A percentile compares a stretch with the other conserved stretches of the same genome.
Conservation (phyloP, 2,113 vertebrate genomes). For the Pterophyllum scalare region DNA sequence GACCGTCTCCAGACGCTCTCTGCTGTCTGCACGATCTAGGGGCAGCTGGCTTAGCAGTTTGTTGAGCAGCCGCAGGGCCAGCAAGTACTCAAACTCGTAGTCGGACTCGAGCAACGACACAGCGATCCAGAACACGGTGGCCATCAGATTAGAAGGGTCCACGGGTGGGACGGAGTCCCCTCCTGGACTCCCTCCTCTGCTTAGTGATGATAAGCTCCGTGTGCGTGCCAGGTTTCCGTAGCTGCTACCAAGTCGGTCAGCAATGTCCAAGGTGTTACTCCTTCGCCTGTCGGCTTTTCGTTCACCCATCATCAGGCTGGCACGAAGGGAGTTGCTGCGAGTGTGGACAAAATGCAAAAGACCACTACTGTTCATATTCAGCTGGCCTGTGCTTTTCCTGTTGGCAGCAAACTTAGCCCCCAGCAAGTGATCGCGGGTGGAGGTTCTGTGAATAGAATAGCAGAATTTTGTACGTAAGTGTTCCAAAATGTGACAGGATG, state of each 20-base stretch:
- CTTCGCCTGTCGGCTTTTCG: conserved; percentile 88
- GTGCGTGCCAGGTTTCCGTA: conserved; percentile 94
- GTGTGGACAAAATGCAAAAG: conserved; percentile 84
- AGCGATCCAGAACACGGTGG: conserved; percentile 98
- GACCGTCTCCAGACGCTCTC: conserved; percentile 92
- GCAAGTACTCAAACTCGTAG: conserved; percentile 97
- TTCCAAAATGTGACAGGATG: not conserved
- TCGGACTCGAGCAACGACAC: conserved; percentile 95
- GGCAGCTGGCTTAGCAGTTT: conserved; percentile 95
- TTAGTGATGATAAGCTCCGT: conserved; percentile 94
- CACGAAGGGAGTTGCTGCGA: conserved; percentile 93
- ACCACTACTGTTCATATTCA: conserved; percentile 89
- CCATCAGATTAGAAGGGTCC: conserved; percentile 95
- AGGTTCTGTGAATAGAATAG: conserved; percentile 76
- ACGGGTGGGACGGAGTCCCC: conserved; percentile 83
- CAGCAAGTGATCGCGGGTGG: conserved; percentile 88
- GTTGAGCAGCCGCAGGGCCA: conserved; percentile 95
- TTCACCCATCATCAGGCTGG: conserved; percentile 88
- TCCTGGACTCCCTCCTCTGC: conserved; percentile 79
- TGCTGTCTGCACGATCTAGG: conserved; percentile 91
- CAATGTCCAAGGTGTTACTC: conserved; percentile 96
- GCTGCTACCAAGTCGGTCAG: conserved; percentile 89
- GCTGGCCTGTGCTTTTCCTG: conserved; percentile 97
- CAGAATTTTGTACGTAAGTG: not conserved
- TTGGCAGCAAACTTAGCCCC: conserved; percentile 95